Conservation (phyloP, 2,797 vertebrate genomes). For the Catharus ustulatus region DNA sequence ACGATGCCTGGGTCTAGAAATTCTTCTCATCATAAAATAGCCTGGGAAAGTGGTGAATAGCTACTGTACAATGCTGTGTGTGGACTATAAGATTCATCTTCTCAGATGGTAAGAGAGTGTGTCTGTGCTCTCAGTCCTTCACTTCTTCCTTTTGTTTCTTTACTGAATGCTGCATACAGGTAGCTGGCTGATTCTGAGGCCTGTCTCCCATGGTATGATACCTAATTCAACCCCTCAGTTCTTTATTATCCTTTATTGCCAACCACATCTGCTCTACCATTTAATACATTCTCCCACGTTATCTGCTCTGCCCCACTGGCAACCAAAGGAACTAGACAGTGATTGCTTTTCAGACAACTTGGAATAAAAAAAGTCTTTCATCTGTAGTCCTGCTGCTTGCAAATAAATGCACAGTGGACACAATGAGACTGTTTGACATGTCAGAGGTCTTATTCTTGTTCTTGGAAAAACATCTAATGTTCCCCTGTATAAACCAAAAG, state of each 20-base stretch:
- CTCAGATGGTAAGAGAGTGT: neutral
- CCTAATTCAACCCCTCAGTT: neutral
- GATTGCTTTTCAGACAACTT: slow-evolving; percentile 50
- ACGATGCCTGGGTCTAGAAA: neutral
- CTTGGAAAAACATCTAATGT: slow-evolving; percentile 61
- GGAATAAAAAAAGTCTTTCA: slow-evolving; percentile 38
- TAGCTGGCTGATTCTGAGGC: slow-evolving; percentile 2
- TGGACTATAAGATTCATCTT: slow-evolving; percentile 5
- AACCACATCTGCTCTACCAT: neutral
- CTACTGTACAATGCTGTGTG: neutral
- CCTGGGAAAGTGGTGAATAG: neutral
- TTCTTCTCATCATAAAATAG: neutral
- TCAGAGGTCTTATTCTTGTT: slow-evolving; percentile 40
- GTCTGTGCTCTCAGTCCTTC: neutral
- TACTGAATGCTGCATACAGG: neutral
- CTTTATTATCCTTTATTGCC: slow-evolving; percentile 33
- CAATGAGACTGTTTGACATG: slow-evolving; percentile 42
- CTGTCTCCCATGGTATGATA: neutral
- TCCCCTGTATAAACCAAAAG: slow-evolving; percentile 49
- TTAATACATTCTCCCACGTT: slow-evolving; percentile 24
- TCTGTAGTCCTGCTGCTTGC: slow-evolving; percentile 45
- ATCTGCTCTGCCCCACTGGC: slow-evolving; percentile 12
- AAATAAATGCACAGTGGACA: slow-evolving; percentile 39
- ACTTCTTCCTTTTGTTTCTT: slow-evolving; percentile 2
- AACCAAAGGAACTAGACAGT: slow-evolving; percentile 26